Base-by-base conservation (phyloP, 2,113 vertebrate species). In the Podarcis raffonei region DNA sequence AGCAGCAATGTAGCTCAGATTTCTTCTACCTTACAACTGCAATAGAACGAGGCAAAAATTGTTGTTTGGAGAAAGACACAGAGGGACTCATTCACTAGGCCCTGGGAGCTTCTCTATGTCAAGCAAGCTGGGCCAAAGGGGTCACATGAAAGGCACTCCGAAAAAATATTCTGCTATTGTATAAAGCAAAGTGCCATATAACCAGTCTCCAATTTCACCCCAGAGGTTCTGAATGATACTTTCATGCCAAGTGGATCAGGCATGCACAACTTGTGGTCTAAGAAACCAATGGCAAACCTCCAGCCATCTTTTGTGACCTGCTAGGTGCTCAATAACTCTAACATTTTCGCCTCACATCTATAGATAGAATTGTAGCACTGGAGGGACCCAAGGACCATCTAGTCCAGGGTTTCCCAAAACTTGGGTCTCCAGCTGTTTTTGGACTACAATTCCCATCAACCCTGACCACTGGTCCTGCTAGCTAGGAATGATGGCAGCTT, bases 51-150 rank as follows among this genome's bases (percentile, higher is more conserved):
- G 42, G 37, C 71, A 83, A 39, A 86, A 37, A 90, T 30, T 4
- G 39, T 88, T 78, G 72, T 39, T 42, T 25, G 0, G 0, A 57
- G 75, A 72, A 35, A 72, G 35, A 85, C 39, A 53, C 30, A 94
- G 76, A 89, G 79, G 71, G 12, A 6, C 23, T 82, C 35, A 89
- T 89, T 94, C 88, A 11, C 23, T 66, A 12, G 82, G 87, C 15
- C 35, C 83, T 37, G 76, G 37, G 83, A 84, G 86, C 68, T 71
- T 72, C 88, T 74, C 84, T 72, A 77, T 48, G 83, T 13, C 35
- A 1, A 32, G 39, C 13, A 0, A 27, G 11, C 35, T 69, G 32
- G 25, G 4, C 78, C 35, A 69, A 37, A 30, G 27, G 37, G 15
- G 30, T 83, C 75, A 9, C 0, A 48, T 81, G 12, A 22, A 16